phyloP scores from a whole-genome alignment of 2,797 vertebrate genomes.

The Diplodus puntazzo region DNA sequence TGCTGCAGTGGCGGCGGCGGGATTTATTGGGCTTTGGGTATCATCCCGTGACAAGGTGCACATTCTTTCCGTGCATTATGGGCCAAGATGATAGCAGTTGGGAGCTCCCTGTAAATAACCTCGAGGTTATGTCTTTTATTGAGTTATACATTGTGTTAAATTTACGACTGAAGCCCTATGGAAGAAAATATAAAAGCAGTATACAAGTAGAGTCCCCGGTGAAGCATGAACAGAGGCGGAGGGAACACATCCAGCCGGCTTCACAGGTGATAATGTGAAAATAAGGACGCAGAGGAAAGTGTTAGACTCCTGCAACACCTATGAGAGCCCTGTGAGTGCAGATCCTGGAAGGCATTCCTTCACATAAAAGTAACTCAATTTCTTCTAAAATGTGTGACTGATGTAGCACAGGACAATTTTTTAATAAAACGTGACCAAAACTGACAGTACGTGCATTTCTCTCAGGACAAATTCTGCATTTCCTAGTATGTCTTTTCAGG shows the following conservation, averaged over 20 bases:
- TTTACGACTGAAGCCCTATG: conserved; percentile 62
- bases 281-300: conserved; percentile 19
- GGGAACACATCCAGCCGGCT: conserved; percentile 27
- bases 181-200: conserved; percentile 44
- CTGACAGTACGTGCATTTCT: not conserved
- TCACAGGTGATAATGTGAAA: conserved; percentile 25
- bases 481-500: not conserved
- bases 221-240: conserved; percentile 32
- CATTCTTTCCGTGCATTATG: conserved; percentile 82
- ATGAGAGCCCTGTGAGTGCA: not conserved
- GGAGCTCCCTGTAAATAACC: conserved; percentile 84
- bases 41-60: conserved; percentile 82
- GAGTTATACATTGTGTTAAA: conserved; percentile 71
- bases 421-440: not conserved
- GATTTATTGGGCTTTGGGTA: conserved; percentile 84
- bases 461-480: not conserved
- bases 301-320: not conserved
- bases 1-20: conserved; percentile 50
- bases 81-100: conserved; percentile 69
- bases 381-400: not conserved
- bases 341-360: not conserved
- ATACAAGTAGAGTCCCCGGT: conserved; percentile 39
- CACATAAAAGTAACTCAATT: not conserved
- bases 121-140: conserved; percentile 78
- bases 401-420: not conserved